These are phyloP conservation scores for Amphimedon queenslandica DNA, from an alignment of 37 sponge, comb jelly and placozoan species.

Conservation along the genomic window DNA sequence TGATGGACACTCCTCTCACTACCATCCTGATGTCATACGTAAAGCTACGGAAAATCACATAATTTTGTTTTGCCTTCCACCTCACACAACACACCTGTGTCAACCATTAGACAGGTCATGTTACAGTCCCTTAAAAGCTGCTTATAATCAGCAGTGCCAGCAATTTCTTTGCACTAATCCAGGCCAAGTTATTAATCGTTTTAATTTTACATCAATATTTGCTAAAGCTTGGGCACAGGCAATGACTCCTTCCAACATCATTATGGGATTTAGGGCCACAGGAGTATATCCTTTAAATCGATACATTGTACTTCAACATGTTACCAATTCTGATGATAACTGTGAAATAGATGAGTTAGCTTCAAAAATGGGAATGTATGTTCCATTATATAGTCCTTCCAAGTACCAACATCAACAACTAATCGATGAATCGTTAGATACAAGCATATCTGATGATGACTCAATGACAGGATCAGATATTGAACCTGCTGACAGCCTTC, in stretches of 20 bases:
- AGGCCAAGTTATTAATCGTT: no score
- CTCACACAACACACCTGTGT: conserved; percentile 1
- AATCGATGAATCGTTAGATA: no score
- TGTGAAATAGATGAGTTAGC: neutral
- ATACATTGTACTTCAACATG: no score
- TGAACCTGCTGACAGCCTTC: no score
- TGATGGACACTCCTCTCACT: conserved; percentile 4
- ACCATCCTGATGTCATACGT: neutral
- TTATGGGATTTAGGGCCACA: no score
- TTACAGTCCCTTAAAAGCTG: neutral
- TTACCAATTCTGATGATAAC: neutral
- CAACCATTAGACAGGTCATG: neutral
- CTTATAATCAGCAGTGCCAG: neutral
- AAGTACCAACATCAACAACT: neutral
- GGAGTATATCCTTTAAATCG: no score
- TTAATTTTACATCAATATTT: no score
- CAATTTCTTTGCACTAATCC: neutral
- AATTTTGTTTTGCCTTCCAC: neutral
- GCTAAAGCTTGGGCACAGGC: no score
- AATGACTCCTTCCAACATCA: no score
- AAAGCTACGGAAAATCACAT: neutral
- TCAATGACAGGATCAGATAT: no score
- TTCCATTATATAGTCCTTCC: neutral
- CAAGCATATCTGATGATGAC: neutral
- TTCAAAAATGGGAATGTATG: neutral